Evolutionary conservation across 2,797 vertebrate genomes (phyloP), one percentile per base, ranked within the genome.

Genomic region (Craterocephalus amniculus): DNA sequence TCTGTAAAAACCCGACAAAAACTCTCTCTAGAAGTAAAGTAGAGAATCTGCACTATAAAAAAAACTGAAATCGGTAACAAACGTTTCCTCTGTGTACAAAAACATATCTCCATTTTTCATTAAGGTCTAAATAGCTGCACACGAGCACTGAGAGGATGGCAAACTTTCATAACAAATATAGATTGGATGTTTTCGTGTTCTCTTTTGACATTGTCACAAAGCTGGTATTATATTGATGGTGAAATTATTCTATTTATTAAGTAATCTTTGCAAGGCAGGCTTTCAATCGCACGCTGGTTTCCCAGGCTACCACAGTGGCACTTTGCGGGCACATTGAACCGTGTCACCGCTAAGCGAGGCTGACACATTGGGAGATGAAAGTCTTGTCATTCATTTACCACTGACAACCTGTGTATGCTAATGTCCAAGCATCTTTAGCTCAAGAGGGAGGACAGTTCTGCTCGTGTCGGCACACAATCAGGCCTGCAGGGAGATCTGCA

Each of bases 381-480:
- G 89, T 88, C 84, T 85, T 93, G 92, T 93, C 91, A 87, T 91
- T 93, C 91, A 90, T 93, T 93, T 93, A 56, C 84, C 74, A 59
- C 81, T 83, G 90, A 93, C 92, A 90, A 88, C 85, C 87, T 73
- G 78, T 83, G 89, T 91, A 91, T 92, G 92, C 89, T 92, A 90
- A 93, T 91, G 89, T 93, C 91, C 90, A 63, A 83, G 85, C 85
- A 49, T 88, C 86, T 91, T 90, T 86, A 88, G 86, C 78, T 88
- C 78, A 73, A 63, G 58, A 66, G 79, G 60, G 76, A 67, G 75
- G 83, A 85, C 78, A 55, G 83, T 69, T 69, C 18, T 71, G 86
- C 71, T 71, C 29, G 45, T 69, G 80, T 77, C 67, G 75, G 67
- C 58, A 63, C 85, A 76, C 76, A n/a, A 55, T 31, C 36, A 61